Evolutionary conservation across 2,888 invertebrate genomes (phyloP).

Genomic region (Drosophila mimica): DNA sequence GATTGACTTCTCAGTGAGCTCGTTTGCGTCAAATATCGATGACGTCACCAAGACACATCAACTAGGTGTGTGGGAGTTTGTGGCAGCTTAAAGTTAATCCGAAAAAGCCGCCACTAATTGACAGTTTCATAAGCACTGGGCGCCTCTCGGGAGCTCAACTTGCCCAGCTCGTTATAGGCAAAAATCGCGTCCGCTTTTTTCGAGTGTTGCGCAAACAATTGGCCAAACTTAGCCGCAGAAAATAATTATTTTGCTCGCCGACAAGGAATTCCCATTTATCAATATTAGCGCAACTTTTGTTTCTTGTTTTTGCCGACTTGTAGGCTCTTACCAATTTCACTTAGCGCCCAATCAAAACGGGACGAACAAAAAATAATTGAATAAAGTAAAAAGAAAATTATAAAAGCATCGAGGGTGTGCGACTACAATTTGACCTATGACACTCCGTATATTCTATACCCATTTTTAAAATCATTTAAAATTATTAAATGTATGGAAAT

Average conservation of each 20-base stretch:
- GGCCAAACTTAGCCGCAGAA: constrained; percentile 43
- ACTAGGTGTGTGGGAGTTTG: background rate
- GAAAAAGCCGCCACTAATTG: constrained; percentile 72
- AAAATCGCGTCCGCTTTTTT: constrained; percentile 33
- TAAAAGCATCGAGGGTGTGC: background rate
- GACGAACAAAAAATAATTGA: constrained; percentile 1
- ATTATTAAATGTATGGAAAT: background rate
- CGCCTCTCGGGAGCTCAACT: constrained; percentile 16
- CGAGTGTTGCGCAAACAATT: constrained; percentile 75
- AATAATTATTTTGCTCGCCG: constrained; percentile 48
- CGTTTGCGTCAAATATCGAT: constrained; percentile 42
- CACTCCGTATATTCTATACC: too few species aligned
- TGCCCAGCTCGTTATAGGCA: constrained; percentile 64
- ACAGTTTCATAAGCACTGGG: constrained; percentile 72
- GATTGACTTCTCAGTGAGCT: constrained; percentile 52
- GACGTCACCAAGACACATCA: constrained; percentile 44
- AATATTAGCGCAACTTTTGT: constrained; percentile 20
- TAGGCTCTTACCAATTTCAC: constrained; percentile 54
- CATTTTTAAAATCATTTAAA: background rate
- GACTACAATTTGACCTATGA: background rate
- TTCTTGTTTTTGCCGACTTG: background rate
- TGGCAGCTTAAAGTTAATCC: constrained; percentile 59
- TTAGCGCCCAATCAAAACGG: constrained; percentile 64
- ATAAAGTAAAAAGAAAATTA: background rate
- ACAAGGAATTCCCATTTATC: constrained; percentile 51